Evolutionary conservation across 2,113 vertebrate species (phyloP).

Genomic region (Romanogobio albipinnatus): DNA sequence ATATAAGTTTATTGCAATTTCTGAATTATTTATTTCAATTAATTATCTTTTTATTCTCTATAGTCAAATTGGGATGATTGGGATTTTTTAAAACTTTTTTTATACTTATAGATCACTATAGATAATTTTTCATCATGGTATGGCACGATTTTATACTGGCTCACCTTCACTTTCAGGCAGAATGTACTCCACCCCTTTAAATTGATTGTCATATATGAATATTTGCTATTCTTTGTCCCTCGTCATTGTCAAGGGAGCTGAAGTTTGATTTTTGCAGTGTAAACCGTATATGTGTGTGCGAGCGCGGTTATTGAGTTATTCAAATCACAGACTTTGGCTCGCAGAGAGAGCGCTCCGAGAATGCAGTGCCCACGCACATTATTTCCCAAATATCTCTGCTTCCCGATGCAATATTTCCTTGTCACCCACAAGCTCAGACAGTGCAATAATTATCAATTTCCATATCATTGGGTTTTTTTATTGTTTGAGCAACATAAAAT

Average conservation of each 20-base stretch:
- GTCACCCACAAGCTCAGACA: conserved; percentile 64
- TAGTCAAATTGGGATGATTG: not conserved
- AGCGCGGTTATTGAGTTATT: conserved; percentile 45
- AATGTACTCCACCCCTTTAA: not conserved
- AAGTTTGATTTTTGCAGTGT: conserved; percentile 44
- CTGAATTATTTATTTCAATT: no score
- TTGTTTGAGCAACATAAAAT: conserved; percentile 65
- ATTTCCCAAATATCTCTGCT: conserved; percentile 70
- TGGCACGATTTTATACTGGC: not conserved
- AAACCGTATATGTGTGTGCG: conserved; percentile 21
- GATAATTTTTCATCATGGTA: not conserved
- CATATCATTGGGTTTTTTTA: conserved; percentile 74
- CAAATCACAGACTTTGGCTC: conserved; percentile 23
- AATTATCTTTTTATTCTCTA: no score
- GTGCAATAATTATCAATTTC: conserved; percentile 79
- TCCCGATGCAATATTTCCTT: conserved; percentile 69
- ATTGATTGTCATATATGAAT: conserved; percentile 40
- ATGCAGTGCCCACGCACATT: conserved; percentile 65
- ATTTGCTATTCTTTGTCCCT: conserved; percentile 47
- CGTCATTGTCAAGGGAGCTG: conserved; percentile 32
- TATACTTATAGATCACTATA: not conserved
- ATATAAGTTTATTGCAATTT: not conserved
- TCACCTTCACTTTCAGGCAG: not conserved
- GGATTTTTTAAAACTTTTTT: not conserved
- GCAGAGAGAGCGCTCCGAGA: conserved; percentile 43